These are phyloP conservation scores for Macrotus californicus DNA, from an alignment of 2,113 vertebrate genomes.

Conservation along the genomic window DNA sequence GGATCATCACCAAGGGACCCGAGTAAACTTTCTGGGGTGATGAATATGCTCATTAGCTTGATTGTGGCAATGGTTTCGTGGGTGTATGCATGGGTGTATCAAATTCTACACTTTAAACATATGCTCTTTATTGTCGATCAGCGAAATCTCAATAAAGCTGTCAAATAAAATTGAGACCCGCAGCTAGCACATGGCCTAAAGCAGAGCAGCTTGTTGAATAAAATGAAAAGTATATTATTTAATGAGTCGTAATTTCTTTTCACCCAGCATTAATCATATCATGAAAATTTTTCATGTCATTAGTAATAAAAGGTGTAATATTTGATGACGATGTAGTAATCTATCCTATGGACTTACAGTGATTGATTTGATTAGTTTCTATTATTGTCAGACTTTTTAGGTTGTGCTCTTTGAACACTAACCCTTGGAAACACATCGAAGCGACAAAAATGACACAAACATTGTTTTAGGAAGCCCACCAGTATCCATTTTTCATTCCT, in stretches of 20 bases:
- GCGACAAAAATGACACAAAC: neutral
- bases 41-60: neutral
- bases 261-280: neutral
- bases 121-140: neutral
- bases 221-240: neutral
- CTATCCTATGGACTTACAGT: neutral
- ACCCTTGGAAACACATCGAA: neutral
- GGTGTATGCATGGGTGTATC: neutral
- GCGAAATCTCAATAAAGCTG: neutral
- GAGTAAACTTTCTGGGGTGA: neutral
- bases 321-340: neutral
- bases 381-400: neutral
- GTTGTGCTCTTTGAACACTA: neutral
- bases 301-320: neutral
- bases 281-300: neutral
- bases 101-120: neutral
- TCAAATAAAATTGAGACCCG: neutral
- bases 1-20: neutral
- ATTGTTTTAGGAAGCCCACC: neutral
- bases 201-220: neutral
- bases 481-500: neutral
- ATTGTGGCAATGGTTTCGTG: neutral
- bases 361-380: neutral
- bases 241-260: neutral
- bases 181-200: neutral